Base-by-base conservation (phyloP, 2,113 vertebrate species). In the Dasypus novemcinctus region DNA sequence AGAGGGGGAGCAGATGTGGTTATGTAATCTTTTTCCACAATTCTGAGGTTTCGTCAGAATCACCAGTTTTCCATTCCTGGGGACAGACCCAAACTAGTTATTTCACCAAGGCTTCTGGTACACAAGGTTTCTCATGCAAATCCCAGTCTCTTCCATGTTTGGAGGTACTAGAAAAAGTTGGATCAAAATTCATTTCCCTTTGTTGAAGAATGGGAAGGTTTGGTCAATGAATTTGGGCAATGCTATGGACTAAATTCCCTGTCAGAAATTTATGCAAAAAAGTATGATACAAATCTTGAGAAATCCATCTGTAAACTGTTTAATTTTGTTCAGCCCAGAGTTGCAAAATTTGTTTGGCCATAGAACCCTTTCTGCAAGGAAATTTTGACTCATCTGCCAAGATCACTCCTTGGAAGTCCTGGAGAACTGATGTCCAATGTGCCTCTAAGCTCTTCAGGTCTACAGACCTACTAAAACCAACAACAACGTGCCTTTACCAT, bases 401-500 rank as follows among this genome's bases (percentile, higher is more conserved):
- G 61, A 36, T 71, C 75, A 25, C 15, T n/a, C 7, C 21, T 72
- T 75, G 41, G 68, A 96, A 57, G 93, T 27, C 27, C 49, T 71
- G 41, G 29, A 38, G 38, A 87, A 17, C 2, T 41, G 27, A 43
- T 64, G 33, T 36, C 4, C 25, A 49, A 7, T 12, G 17, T 18
- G 1, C 23, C 13, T 18, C 17, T 0, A 1, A 15, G 4, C 5
- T 52, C n/a, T 41, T 38, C n/a, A 57, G 13, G 17, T 33, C 27
- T 1, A 1, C 0, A 1, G 21, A 41, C 5, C 41, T 63, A 20
- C 52, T 31, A 27, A 88, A 46, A 84, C 29, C 11, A 54, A 38
- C 4, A 33, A 20, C 46, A 61, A n/a, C 31, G 7, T 38, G 5
- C 33, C 4, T 79, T 84, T 43, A 23, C 2, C 13, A n/a, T 64